Evolutionary conservation across 35 echinoderm and acorn worm genomes (phyloP).

Genomic region (Lytechinus pictus): DNA sequence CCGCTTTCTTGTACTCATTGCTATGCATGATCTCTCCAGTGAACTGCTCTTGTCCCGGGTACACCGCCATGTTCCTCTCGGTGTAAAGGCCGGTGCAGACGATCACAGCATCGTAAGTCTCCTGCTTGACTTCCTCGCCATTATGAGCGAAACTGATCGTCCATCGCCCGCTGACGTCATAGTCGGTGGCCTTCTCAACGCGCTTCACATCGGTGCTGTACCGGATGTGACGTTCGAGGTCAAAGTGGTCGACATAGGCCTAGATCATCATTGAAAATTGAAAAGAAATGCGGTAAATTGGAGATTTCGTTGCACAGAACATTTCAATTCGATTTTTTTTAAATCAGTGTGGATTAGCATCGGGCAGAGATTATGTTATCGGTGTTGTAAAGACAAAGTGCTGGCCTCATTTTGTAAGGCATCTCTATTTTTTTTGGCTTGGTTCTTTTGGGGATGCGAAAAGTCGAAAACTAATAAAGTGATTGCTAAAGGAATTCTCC

Average conservation of each 20-base stretch:
- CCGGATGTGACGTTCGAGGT: conserved; percentile 73
- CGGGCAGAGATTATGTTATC: no score
- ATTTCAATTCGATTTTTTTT: no score
- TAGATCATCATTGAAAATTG: background rate
- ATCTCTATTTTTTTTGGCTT: no score
- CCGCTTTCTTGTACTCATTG: conserved; percentile 73
- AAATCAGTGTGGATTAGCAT: no score
- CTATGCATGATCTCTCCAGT: conserved; percentile 79
- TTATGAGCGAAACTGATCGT: conserved; percentile 27
- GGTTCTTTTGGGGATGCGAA: no score
- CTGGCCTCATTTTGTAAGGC: no score
- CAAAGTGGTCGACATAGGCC: conserved; percentile 65
- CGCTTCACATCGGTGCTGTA: conserved; percentile 74
- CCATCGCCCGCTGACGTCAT: conserved; percentile 66
- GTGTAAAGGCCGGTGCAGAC: conserved; percentile 80
- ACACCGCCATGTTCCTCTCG: conserved; percentile 56
- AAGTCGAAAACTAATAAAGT: no score
- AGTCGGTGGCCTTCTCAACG: conserved; percentile 63
- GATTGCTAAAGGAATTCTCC: no score
- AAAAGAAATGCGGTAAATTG: no score
- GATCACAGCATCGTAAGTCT: conserved; percentile 80
- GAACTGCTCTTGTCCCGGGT: conserved; percentile 76
- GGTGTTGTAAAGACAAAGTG: no score
- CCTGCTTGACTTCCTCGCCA: conserved; percentile 31
- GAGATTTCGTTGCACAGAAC: no score